Conservation (phyloP, 37 sponge, comb jelly and placozoan species). For the Axinella damicornis region DNA sequence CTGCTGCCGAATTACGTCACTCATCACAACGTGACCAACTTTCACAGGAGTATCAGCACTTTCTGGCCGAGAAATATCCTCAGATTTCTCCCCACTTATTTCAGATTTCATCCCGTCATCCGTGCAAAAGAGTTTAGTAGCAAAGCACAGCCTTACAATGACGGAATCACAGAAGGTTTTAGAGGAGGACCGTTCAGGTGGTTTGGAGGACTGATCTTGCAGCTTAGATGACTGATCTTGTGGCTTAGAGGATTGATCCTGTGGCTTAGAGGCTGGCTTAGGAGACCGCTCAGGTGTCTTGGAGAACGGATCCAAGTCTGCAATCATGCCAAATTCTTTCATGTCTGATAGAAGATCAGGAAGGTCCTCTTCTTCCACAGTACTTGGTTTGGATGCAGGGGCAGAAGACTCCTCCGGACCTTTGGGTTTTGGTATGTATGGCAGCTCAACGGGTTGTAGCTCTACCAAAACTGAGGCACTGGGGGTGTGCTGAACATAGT, state of each 20-base stretch:
- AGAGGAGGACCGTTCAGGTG: neutral
- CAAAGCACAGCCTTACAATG: conserved; percentile 40
- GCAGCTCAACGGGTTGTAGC: neutral
- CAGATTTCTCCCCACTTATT: too few relatives aligned
- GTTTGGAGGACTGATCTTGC: too few relatives aligned
- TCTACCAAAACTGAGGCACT: conserved; percentile 16
- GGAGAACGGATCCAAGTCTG: too few relatives aligned
- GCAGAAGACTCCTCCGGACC: too few relatives aligned
- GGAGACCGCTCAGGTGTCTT: too few relatives aligned
- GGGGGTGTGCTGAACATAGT: neutral
- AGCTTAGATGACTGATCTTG: too few relatives aligned
- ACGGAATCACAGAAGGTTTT: neutral
- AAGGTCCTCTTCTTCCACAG: too few relatives aligned
- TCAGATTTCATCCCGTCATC: too few relatives aligned
- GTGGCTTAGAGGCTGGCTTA: neutral
- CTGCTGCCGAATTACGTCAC: conserved; percentile 68
- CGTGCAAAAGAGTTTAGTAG: neutral
- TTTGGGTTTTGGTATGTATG: neutral
- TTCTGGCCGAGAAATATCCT: neutral
- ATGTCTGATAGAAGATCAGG: too few relatives aligned
- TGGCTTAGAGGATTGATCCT: too few relatives aligned
- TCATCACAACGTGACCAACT: conserved; percentile 77
- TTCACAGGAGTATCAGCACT: neutral
- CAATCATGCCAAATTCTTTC: too few relatives aligned
- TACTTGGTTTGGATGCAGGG: too few relatives aligned